A percentile compares a stretch with the other conserved stretches of the same genome.
These are phyloP conservation scores for Scleropages formosus DNA, from an alignment of 2,797 vertebrate genomes.

Conservation along the genomic window DNA sequence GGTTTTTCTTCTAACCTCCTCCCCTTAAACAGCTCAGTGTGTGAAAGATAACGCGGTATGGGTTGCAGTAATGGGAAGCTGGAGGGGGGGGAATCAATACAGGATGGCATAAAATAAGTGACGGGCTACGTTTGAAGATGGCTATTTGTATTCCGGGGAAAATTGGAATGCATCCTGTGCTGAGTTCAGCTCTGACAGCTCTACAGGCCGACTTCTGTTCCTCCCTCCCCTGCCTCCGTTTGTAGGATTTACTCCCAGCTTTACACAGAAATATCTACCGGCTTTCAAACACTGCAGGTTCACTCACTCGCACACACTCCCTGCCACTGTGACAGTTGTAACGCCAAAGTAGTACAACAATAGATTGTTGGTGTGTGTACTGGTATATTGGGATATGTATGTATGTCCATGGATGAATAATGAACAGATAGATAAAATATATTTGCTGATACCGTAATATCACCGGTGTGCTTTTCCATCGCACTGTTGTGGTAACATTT, in stretches of 20 bases:
- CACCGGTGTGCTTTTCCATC: too few species aligned
- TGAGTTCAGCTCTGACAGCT: not conserved
- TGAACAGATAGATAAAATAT: too few species aligned
- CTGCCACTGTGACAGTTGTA: too few species aligned
- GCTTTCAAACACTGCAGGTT: not conserved
- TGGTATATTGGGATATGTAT: too few species aligned
- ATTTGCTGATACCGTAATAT: too few species aligned
- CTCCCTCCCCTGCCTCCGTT: not conserved
- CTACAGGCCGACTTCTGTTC: not conserved
- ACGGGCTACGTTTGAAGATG: slow-evolving; percentile 22
- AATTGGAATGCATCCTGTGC: not conserved
- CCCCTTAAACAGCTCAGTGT: not conserved
- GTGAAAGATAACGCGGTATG: slow-evolving; percentile 6
- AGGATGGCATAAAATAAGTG: slow-evolving; percentile 27
- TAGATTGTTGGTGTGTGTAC: too few species aligned
- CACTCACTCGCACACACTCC: too few species aligned
- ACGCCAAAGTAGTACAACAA: too few species aligned
- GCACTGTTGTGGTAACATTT: too few species aligned
- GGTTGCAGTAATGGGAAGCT: slow-evolving; percentile 1
- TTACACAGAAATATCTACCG: not conserved
- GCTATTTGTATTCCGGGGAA: not conserved
- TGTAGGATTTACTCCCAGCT: not conserved
- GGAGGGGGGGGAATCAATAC: slow-evolving; percentile 23
- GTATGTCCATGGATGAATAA: too few species aligned
- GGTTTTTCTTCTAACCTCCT: not conserved